These are phyloP conservation scores for Boulengerochromis microlepis DNA, from an alignment of 2,113 vertebrate species.

Conservation along the genomic window DNA sequence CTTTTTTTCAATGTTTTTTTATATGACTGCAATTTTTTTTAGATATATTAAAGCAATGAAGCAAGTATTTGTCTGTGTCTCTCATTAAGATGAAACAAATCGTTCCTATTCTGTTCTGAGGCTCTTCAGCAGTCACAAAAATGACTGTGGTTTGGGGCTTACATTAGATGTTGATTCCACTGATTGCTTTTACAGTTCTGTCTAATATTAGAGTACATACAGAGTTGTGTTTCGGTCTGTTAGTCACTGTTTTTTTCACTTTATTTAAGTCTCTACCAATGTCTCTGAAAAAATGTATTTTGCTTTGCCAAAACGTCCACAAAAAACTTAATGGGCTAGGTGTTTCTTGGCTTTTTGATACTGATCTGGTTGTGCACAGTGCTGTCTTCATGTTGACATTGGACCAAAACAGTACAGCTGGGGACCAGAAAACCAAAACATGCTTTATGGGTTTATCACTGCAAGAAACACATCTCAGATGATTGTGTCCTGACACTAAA, in stretches of 20 bases:
- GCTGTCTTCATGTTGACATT: not conserved
- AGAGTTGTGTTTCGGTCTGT: not conserved
- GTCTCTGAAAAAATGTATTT: not conserved
- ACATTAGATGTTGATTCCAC: not conserved
- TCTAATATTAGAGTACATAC: not conserved
- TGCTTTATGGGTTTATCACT: not conserved
- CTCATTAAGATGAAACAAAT: not conserved
- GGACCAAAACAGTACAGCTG: not conserved
- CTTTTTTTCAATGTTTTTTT: not conserved
- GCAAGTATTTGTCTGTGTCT: not conserved
- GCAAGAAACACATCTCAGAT: not conserved
- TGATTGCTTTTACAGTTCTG: not conserved
- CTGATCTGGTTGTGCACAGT: not conserved
- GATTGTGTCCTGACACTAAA: not conserved
- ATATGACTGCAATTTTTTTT: not conserved
- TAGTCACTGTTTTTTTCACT: not conserved
- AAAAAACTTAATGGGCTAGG: not conserved
- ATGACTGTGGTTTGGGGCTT: not conserved
- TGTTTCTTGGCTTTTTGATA: not conserved
- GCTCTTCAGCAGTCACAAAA: not conserved
- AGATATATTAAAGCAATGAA: not conserved
- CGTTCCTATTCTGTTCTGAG: not conserved
- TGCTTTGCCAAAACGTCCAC: not conserved
- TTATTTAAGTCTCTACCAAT: not conserved
- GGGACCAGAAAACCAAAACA: not conserved